Conservation (phyloP, 2,888 invertebrate species). For the Polymixis lichenea region DNA sequence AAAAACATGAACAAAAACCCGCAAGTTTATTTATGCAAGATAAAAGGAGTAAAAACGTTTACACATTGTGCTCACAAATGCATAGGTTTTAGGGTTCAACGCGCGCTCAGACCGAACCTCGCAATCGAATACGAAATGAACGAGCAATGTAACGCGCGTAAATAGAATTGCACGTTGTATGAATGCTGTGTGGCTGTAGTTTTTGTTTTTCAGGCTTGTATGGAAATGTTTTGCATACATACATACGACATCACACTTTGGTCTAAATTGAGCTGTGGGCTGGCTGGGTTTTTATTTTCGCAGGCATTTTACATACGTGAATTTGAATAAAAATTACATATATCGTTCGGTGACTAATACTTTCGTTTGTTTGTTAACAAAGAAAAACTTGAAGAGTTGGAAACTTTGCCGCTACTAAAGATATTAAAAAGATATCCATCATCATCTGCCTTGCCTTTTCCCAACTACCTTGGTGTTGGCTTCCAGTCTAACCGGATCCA, state of each 20-base stretch:
- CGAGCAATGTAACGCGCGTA: constrained; percentile 54
- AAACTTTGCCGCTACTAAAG: no score
- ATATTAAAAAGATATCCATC: no score
- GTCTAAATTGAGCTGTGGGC: constrained; percentile 28
- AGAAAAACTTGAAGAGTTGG: no score
- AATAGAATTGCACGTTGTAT: constrained; percentile 58
- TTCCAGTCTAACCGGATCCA: no score
- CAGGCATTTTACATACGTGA: not conserved
- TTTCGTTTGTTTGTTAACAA: no score
- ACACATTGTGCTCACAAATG: constrained; percentile 66
- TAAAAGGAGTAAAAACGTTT: constrained; percentile 62
- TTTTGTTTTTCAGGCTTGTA: constrained; percentile 46
- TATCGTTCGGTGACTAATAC: no score
- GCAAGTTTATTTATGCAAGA: constrained; percentile 60
- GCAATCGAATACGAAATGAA: constrained; percentile 59
- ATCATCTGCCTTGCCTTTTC: no score
- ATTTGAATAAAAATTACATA: constrained; percentile 14
- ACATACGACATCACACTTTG: constrained; percentile 48
- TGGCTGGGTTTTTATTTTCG: constrained; percentile 28
- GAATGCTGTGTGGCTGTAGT: constrained; percentile 38
- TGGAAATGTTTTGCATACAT: constrained; percentile 53
- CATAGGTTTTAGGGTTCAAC: constrained; percentile 66
- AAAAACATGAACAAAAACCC: constrained; percentile 54
- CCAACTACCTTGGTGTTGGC: no score
- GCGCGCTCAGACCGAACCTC: constrained; percentile 45